Base-by-base conservation (phyloP, 2,797 vertebrate species). In the Dicrostonyx torquatus region DNA sequence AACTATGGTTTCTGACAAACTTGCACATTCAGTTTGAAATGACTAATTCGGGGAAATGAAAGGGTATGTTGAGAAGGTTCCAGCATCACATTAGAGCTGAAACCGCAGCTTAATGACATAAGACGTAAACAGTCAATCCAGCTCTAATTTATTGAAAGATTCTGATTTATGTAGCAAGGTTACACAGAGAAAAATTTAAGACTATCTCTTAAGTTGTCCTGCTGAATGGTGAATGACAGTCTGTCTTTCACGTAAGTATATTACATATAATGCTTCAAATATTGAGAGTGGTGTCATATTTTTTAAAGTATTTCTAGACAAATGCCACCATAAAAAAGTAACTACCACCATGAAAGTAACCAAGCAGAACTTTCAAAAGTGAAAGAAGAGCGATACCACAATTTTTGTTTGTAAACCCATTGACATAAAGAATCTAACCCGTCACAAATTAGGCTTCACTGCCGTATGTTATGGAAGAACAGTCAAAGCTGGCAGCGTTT, bases 401-500 rank as follows among this genome's bases (percentile, higher is more conserved):
- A 94, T 94, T 83, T 91, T 91, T 97, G 94, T 95, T 94, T 96
- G 97, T 97, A 98, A 97, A 90, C 96, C 93, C 96, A 96, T 92
- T 94, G 94, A 97, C 93, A 96, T 97, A 95, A 98, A 97, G 94
- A 97, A 94, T 98, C 95, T 96, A 97, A 98, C 97, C 96, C 97
- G 97, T 97, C 97, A 97, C 96, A 98, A 97, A 98, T 97, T 98
- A 98, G 96, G 89, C 98, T 98, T 96, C 97, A 98, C 97, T 98
- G 97, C 98, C 94, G 97, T 98, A 97, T 97, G 95, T 97, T 97
- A 97, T 94, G 95, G 97, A 98, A 98, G 96, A 97, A 98, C 99
- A 98, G 97, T 99, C 98, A 99, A 98, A 99, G 98, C 99, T 98
- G 99, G 99, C 99, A 99, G 99, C 98, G 98, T 99, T 99, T 97